phyloP scores from a whole-genome alignment of 2,888 invertebrate species.

The Sepioteuthis lessoniana region DNA sequence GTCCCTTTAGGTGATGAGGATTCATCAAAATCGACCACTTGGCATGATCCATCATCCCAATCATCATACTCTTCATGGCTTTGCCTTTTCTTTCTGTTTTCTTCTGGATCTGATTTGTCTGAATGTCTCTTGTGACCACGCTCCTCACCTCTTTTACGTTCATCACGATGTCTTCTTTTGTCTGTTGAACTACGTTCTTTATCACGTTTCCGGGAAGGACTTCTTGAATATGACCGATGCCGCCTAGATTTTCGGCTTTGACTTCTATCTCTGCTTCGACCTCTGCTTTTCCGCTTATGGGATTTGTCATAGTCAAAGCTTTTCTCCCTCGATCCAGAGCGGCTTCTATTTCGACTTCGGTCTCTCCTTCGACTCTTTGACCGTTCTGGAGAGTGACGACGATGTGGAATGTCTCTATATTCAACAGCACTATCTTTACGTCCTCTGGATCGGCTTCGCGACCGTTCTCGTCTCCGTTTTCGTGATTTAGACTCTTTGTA shows the following conservation, averaged over 20 bases:
- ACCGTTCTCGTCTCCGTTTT: slow-evolving; percentile 60
- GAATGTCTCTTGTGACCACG: slow-evolving; percentile 41
- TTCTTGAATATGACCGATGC: slow-evolving; percentile 38
- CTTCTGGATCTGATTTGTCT: slow-evolving; percentile 37
- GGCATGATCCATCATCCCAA: slow-evolving; percentile 44
- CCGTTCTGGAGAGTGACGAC: slow-evolving; percentile 49
- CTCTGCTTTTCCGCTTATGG: slow-evolving; percentile 41
- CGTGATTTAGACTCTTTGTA: slow-evolving; percentile 45
- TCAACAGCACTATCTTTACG: slow-evolving; percentile 45
- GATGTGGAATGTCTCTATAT: slow-evolving; percentile 48
- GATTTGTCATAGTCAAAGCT: slow-evolving; percentile 52
- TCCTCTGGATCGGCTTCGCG: slow-evolving; percentile 66
- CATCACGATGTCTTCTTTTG: slow-evolving; percentile 13
- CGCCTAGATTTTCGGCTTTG: slow-evolving; percentile 44
- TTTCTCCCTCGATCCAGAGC: slow-evolving; percentile 52
- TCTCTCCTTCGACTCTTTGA: slow-evolving; percentile 49
- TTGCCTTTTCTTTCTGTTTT: neutral
- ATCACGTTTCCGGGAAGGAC: slow-evolving; percentile 43
- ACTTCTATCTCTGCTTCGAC: slow-evolving; percentile 49
- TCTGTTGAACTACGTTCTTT: slow-evolving; percentile 34
- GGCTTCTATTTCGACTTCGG: slow-evolving; percentile 48
- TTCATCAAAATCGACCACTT: slow-evolving; percentile 35
- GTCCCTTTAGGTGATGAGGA: neutral
- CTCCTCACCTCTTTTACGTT: slow-evolving; percentile 40
- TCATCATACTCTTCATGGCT: neutral